Evolutionary conservation across 1,140 invertebrate species (phyloP).

Genomic region (Zaprionus nigranus): DNA sequence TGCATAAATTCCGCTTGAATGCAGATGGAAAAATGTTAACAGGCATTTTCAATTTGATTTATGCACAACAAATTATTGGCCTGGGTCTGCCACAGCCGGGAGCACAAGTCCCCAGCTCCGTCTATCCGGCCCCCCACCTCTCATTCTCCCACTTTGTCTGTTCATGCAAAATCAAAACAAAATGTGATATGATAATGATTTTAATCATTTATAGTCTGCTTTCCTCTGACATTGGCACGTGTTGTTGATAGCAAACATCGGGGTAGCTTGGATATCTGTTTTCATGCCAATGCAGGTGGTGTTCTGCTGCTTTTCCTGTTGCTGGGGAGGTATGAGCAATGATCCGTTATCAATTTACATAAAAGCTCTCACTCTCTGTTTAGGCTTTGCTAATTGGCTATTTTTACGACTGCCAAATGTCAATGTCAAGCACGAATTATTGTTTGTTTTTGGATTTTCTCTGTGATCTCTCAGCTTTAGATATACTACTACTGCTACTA

Average conservation of each 20-base stretch:
- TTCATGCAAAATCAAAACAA: slow-evolving; percentile 51
- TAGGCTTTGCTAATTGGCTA: slow-evolving; percentile 1
- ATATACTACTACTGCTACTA: background rate
- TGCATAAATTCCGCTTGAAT: slow-evolving; percentile 58
- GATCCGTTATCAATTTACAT: slow-evolving; percentile 11
- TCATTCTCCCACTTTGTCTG: background rate
- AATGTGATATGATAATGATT: slow-evolving; percentile 66
- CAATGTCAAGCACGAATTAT: background rate
- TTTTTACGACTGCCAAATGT: background rate
- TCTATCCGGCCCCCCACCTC: too few relatives aligned
- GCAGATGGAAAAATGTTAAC: slow-evolving; percentile 57
- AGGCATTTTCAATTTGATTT: slow-evolving; percentile 65
- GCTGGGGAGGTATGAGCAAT: background rate
- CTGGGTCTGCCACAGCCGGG: background rate
- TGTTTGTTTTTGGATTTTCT: slow-evolving; percentile 1
- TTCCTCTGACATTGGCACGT: slow-evolving; percentile 49
- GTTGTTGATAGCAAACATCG: slow-evolving; percentile 39
- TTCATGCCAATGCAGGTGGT: background rate
- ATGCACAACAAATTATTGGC: slow-evolving; percentile 34
- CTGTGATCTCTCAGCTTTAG: background rate
- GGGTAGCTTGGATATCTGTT: slow-evolving; percentile 20
- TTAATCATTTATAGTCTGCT: slow-evolving; percentile 57
- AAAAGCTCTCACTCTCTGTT: background rate
- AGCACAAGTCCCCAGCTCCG: background rate
- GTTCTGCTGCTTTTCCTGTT: background rate